These are phyloP conservation scores for Morone chrysops DNA, from an alignment of 2,113 vertebrate species.

Conservation along the genomic window DNA sequence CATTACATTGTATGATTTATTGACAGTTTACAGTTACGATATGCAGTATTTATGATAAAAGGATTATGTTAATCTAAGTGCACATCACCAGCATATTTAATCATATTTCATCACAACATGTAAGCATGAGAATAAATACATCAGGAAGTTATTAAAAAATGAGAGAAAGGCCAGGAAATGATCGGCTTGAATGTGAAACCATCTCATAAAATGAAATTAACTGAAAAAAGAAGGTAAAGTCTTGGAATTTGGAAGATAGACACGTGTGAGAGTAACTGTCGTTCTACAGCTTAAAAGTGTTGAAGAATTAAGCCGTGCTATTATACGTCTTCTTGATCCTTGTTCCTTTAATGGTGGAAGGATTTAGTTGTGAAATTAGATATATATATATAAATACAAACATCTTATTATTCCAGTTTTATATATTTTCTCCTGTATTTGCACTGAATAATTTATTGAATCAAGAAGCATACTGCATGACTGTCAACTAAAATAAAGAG, in stretches of 20 bases:
- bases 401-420: neutral
- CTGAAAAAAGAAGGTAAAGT: neutral
- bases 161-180: neutral
- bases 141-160: neutral
- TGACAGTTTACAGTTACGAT: neutral
- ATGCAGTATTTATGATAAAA: neutral
- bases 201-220: neutral
- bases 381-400: neutral
- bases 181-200: neutral
- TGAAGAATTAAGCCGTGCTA: constrained; percentile 6
- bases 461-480: neutral
- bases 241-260: neutral
- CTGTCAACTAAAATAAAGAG: constrained; percentile 4
- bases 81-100: neutral
- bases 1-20: neutral
- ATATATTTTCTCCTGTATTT: neutral
- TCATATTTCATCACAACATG: neutral
- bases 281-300: constrained; percentile 12
- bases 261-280: neutral
- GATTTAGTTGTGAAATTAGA: neutral
- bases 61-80: neutral
- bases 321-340: neutral
- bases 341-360: neutral
- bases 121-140: neutral
- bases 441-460: neutral